Evolutionary conservation across 2,113 vertebrate species (phyloP).

Genomic region (Megaleporinus macrocephalus): DNA sequence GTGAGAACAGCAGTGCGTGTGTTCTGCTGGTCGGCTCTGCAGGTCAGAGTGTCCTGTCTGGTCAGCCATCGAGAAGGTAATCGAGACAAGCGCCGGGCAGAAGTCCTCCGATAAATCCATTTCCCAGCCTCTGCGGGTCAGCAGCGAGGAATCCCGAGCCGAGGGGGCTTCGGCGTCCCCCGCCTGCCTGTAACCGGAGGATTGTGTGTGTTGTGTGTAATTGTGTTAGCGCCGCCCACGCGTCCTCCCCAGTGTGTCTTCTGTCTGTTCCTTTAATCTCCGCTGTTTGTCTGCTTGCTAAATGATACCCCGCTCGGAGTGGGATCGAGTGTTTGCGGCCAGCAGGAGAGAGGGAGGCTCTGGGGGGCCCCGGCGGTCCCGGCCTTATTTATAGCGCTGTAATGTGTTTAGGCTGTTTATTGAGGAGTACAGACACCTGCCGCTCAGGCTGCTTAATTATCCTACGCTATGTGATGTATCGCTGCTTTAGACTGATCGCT

Average conservation of each 20-base stretch:
- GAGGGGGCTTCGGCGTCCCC: constrained; percentile 67
- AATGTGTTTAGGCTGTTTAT: constrained; percentile 69
- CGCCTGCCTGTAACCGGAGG: constrained; percentile 66
- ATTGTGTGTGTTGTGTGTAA: constrained; percentile 75
- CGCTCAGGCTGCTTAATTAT: constrained; percentile 58
- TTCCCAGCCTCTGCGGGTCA: constrained; percentile 21
- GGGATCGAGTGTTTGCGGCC: constrained; percentile 70
- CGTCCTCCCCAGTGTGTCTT: constrained; percentile 73
- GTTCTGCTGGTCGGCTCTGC: neutral
- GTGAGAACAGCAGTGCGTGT: neutral
- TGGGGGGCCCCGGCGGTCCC: constrained; percentile 47
- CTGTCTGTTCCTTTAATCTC: constrained; percentile 81
- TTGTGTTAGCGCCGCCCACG: constrained; percentile 80
- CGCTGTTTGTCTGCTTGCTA: constrained; percentile 78
- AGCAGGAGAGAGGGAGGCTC: constrained; percentile 64
- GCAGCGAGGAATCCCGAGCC: neutral
- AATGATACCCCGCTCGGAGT: constrained; percentile 76
- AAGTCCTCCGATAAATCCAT: constrained; percentile 34
- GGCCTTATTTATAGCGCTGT: constrained; percentile 74
- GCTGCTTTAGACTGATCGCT: constrained; percentile 19
- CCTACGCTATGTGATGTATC: constrained; percentile 43
- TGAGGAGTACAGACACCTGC: constrained; percentile 45
- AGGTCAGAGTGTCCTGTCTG: neutral
- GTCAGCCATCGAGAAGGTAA: constrained; percentile 34
- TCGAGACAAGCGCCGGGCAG: constrained; percentile 26